These are phyloP conservation scores for Oxyura jamaicensis DNA, from an alignment of 2,113 vertebrate species.

Conservation along the genomic window DNA sequence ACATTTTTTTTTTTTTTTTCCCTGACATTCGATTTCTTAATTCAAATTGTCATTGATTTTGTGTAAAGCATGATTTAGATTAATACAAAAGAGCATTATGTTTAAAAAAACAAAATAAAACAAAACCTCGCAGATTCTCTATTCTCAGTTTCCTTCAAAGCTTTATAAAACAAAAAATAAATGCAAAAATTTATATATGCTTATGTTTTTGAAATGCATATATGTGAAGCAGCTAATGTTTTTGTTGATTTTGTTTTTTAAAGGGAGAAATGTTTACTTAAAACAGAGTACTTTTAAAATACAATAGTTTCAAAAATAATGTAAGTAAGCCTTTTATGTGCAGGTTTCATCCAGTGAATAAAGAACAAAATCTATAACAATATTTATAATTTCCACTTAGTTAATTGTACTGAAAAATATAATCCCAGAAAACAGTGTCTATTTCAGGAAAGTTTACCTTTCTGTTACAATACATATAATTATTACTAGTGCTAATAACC, in stretches of 20 bases:
- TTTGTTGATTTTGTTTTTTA: background rate
- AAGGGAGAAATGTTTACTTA: background rate
- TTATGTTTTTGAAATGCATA: background rate
- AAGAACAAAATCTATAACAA: background rate
- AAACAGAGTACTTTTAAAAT: background rate
- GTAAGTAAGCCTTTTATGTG: background rate
- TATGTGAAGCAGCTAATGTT: background rate
- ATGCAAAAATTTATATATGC: background rate
- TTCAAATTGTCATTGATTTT: constrained; percentile 6
- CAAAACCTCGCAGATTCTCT: background rate
- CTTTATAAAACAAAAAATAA: background rate
- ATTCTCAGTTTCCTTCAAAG: background rate
- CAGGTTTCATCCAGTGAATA: background rate
- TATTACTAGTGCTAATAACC: background rate
- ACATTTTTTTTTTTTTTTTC: background rate
- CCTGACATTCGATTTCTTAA: background rate
- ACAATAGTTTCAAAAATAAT: background rate
- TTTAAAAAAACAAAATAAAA: background rate
- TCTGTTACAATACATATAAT: background rate
- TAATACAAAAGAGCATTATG: background rate
- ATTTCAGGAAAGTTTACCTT: background rate
- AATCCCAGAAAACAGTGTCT: background rate
- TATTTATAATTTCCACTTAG: background rate
- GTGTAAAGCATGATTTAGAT: background rate
- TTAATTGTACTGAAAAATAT: background rate